Evolutionary conservation across 2,888 invertebrate species (phyloP), one percentile per base, ranked within the genome.

Genomic region (Meliscaeva auricollis): DNA sequence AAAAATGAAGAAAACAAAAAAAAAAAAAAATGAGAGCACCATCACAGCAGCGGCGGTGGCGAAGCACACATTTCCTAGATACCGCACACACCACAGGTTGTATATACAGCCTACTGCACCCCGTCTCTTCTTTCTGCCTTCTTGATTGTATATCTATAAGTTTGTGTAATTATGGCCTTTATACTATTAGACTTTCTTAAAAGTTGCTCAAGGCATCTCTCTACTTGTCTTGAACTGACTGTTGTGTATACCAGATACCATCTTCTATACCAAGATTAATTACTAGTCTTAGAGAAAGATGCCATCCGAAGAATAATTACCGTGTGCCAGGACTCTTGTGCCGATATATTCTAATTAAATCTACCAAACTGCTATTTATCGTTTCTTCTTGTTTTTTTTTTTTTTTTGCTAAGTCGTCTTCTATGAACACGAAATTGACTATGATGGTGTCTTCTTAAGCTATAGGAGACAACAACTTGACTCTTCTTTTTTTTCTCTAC

Each of bases 231-330:
- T 30, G 30, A 6, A 64, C 2, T 15, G 22, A 64, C 41, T 46
- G 0, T 11, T 26, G 50, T 48, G 38, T 64, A 30, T 66, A 17
- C 13, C 26, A 70, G 64, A 76, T 70, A 81, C 32, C 46, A 50
- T 60, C 64, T 13, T 38, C 1, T 38, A 9, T 54, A 32, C 66
- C 44, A 80, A 76, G 75, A 84, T 84, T 80, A 84, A 84, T 84
- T 84, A 75, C 80, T 58, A 75, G 80, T 76, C 80, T 84, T 68
- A 79, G 64, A 79, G 58, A n/a, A n/a, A 79, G 58, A 79, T 84
- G 83, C 74, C 79, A 83, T 79, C 83, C 69, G 64, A 46, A 74
- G 74, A 83, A 79, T 83, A 79, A 83, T 79, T 83, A 78, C 62
- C 41, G 1, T n/a, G n/a, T n/a, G 9, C 11, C 56, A 76, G 41